These are phyloP conservation scores for Cephonodes hylas DNA, from an alignment of 2,888 invertebrate genomes.

Conservation along the genomic window DNA sequence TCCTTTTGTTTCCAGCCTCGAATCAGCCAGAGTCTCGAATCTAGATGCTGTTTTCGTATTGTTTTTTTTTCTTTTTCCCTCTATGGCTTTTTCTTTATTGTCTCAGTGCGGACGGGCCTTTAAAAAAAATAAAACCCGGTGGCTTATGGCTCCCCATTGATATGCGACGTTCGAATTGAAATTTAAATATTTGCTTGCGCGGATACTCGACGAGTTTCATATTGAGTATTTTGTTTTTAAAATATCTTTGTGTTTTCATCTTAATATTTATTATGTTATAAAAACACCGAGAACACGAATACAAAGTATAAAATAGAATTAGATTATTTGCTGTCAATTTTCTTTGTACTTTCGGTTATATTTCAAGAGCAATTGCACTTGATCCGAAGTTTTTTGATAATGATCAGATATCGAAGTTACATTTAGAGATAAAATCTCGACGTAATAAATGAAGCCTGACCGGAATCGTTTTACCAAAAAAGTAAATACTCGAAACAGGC, in stretches of 20 bases:
- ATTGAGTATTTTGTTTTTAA: constrained; percentile 68
- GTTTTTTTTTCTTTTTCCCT: constrained; percentile 60
- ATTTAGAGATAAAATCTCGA: constrained; percentile 20
- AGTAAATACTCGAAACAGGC: not conserved
- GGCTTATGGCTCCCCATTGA: constrained; percentile 81
- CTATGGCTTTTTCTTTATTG: constrained; percentile 78
- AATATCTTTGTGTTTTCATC: constrained; percentile 67
- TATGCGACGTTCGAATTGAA: constrained; percentile 80
- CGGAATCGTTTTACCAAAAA: constrained; percentile 39
- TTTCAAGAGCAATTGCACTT: not conserved
- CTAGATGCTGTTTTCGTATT: constrained; percentile 75
- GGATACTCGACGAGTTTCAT: constrained; percentile 70
- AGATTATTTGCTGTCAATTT: not conserved
- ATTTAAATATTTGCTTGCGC: constrained; percentile 79
- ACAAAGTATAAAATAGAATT: not conserved
- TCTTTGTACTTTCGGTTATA: not conserved
- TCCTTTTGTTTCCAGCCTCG: constrained; percentile 78
- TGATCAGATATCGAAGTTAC: constrained; percentile 12
- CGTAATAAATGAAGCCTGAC: constrained; percentile 37
- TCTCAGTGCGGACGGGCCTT: constrained; percentile 68
- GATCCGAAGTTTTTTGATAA: constrained; percentile 12
- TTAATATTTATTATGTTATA: constrained; percentile 65
- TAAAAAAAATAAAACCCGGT: constrained; percentile 72
- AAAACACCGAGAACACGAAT: not conserved
- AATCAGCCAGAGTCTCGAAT: constrained; percentile 80